Evolutionary conservation across 2,888 invertebrate species (phyloP).

Genomic region (Nymphalis polychloros): DNA sequence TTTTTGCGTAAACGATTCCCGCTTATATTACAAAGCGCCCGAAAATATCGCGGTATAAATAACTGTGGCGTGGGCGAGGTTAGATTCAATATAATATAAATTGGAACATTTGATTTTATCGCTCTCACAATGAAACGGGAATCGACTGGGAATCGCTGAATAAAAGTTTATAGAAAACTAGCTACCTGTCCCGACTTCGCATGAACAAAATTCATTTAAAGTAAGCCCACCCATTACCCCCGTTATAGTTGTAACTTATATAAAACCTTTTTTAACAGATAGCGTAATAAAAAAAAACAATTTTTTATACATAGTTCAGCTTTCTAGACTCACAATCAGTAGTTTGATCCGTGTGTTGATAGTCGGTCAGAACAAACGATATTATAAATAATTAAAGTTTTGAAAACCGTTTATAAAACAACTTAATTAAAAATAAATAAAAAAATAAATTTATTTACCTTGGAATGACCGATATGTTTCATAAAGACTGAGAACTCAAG

Average conservation of each 20-base stretch:
- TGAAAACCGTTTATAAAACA: not conserved
- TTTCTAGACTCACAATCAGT: no score
- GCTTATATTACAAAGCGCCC: slow-evolving; percentile 8
- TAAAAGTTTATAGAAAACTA: not conserved
- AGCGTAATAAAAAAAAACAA: no score
- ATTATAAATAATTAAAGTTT: no score
- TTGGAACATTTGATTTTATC: slow-evolving; percentile 34
- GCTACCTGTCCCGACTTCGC: no score
- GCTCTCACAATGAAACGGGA: slow-evolving; percentile 10
- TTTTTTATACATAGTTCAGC: no score
- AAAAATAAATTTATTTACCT: not conserved
- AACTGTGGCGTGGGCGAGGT: slow-evolving; percentile 31
- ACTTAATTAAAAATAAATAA: not conserved
- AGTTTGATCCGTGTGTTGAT: no score
- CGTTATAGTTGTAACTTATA: no score
- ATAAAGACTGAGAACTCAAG: not conserved
- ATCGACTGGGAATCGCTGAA: not conserved
- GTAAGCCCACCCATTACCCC: no score
- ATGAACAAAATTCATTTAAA: no score
- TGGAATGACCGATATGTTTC: not conserved
- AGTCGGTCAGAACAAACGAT: no score
- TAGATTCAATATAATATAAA: slow-evolving; percentile 29
- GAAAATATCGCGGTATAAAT: slow-evolving; percentile 28
- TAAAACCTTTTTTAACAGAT: no score
- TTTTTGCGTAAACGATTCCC: slow-evolving; percentile 1